phyloP scores from a whole-genome alignment of 2,113 vertebrate genomes.

The Lanius ludovicianus region DNA sequence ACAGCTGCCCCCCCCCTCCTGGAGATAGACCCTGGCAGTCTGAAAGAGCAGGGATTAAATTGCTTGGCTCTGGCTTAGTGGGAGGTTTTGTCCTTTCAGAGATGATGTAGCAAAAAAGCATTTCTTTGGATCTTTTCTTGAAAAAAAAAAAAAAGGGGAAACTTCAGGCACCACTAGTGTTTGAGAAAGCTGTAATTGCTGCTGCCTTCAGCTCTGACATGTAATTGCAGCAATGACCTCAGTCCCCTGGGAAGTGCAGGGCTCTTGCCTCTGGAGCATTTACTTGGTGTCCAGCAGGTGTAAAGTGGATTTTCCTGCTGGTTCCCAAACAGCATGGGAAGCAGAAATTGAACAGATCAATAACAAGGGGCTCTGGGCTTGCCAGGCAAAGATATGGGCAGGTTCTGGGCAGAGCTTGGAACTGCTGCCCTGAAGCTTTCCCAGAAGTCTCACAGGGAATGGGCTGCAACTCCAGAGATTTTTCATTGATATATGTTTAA shows the following conservation, averaged over 20 bases:
- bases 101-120: background rate
- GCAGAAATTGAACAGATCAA: background rate
- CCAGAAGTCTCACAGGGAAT: background rate
- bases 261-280: background rate
- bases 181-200: background rate
- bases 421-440: background rate
- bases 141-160: background rate
- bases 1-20: background rate
- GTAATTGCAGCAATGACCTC: background rate
- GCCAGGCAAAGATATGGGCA: background rate
- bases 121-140: background rate
- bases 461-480: background rate
- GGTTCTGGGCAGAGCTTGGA: background rate
- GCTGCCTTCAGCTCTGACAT: background rate
- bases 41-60: background rate
- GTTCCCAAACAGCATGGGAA: background rate
- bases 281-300: background rate
- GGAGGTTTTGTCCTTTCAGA: slow-evolving; percentile 7
- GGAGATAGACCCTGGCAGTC: background rate
- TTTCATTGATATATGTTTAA: background rate
- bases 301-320: background rate
- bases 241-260: background rate
- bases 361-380: background rate
- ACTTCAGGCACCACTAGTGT: background rate
- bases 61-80: background rate